Conservation (phyloP, 2,888 invertebrate genomes). For the Drosophila infuscata region DNA sequence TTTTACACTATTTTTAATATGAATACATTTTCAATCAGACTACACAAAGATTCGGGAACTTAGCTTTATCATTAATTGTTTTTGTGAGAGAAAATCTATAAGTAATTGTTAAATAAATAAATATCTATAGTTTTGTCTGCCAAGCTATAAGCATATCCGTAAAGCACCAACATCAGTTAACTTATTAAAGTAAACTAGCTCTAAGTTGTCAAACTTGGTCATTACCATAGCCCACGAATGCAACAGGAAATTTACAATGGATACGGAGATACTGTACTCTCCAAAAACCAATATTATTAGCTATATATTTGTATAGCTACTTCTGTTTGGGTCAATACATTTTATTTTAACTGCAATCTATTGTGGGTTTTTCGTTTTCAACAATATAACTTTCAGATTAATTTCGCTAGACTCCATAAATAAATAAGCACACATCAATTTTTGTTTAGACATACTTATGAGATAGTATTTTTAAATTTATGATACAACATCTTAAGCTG, state of each 20-base stretch:
- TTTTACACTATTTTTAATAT: neutral
- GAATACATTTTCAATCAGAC: neutral
- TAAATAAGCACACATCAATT: slow-evolving; percentile 19
- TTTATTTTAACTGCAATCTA: slow-evolving; percentile 8
- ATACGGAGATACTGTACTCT: slow-evolving; percentile 88
- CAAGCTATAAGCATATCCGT: neutral
- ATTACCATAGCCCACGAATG: slow-evolving; percentile 92
- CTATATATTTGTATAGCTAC: neutral
- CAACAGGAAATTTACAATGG: slow-evolving; percentile 98
- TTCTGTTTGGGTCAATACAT: neutral
- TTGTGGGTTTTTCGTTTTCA: slow-evolving; percentile 5
- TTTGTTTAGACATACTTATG: slow-evolving; percentile 29
- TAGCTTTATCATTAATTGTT: neutral
- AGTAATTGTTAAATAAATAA: neutral
- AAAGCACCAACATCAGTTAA: neutral
- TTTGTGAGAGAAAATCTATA: neutral
- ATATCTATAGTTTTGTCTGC: neutral
- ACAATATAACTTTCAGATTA: neutral
- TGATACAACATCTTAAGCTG: slow-evolving; percentile 16
- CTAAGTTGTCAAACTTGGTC: slow-evolving; percentile 3
- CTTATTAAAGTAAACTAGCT: slow-evolving; percentile 5
- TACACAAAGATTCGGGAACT: neutral
- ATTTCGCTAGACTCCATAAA: neutral
- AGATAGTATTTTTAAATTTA: slow-evolving; percentile 19
- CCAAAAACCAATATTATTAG: neutral